Base-by-base conservation (phyloP, 2,113 vertebrate genomes). In the Passer montanus region DNA sequence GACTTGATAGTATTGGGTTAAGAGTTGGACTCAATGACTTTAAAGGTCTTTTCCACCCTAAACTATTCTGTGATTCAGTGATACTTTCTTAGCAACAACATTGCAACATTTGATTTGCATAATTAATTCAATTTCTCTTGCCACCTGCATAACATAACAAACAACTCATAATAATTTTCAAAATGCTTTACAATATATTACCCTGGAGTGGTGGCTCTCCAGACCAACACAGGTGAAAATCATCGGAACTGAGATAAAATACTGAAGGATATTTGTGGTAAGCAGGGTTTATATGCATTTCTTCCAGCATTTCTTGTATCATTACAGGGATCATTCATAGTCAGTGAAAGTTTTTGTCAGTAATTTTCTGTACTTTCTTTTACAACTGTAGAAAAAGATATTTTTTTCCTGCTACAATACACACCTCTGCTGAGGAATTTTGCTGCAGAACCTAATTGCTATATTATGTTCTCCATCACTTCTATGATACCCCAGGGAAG, bases 101-200 rank as follows among this genome's bases (percentile, higher is more conserved):
- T 50, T 88, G 53, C 27, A 90, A 90, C 39, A 90, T 83, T 80
- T 89, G 18, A 91, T 95, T 95, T 95, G 77, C n/a, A 39, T 70
- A 88, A 96, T 89, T 91, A 93, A 94, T 50, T 4, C 74, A 94
- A 95, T 93, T 94, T 66, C 77, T 94, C 83, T 56, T 96, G 72
- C 73, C 31, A 95, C 9, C 55, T 95, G 49, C 33, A 87, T 70
- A 84, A 92, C 5, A 11, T 49, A 35, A 21, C 17, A 76, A 92
- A 50, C 11, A 58, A 59, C 26, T 47, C 53, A 56, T 10, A 55
- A 58, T 58, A 66, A 21, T 35, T 81, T 90, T 80, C 20, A 31
- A 60, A 90, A 64, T 46, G 26, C 31, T 92, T 49, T 63, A 41
- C 63, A 93, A 73, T 28, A 47, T 15, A 53, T 81, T 53, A 67